Evolutionary conservation across 2,113 vertebrate genomes (phyloP), one percentile per base, ranked within the genome.

Genomic region (Gymnobelideus leadbeateri): DNA sequence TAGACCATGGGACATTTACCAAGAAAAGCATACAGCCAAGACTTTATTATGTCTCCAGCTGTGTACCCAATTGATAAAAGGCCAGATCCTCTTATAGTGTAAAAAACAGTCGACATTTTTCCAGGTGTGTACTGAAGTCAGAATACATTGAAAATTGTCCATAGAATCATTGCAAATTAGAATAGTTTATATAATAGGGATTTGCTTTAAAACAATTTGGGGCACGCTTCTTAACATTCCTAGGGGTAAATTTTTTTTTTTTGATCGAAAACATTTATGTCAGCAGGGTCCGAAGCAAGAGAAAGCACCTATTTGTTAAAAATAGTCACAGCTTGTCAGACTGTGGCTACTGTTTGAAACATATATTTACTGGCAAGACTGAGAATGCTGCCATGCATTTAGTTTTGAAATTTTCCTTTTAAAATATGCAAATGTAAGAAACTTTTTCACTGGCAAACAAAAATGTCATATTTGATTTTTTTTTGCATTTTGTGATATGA

Each of bases 181-280:
- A 51, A 90, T 51, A 91, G 61, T 89, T 92, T 21, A 89, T 61
- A 89, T 89, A 93, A 31, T 89, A 91, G 89, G 11, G 0, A 94
- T 93, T 97, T 95, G 5, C 95, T 93, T 92, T 91, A 96, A 94
- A 10, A 92, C 2, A 55, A 2, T 96, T 94, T 95, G 91, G 46
- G 21, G 5, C 54, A 26, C 46, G 91, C 4, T 91, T 96, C 61
- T 37, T 93, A 96, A 94, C n/a, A 46, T 8, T 90, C 68, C 37
- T 84, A 7, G 37, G 68, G 68, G 19, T 21, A 84, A 10, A 90
- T 68, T 89, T 47, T 10, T 93, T 91, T 93, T 84, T 92, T 94
- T 96, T 95, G 92, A 51, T 92, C 93, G 50, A 28, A 93, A 95
- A 53, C 51, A 57, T 95, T 84, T 84, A 21, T 84, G 37, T 84